Percentiles rank a stretch among this genome's conserved stretches.
Conservation (phyloP, 92 coral and sea anemone species). For the Phenganax stokvisi region DNA sequence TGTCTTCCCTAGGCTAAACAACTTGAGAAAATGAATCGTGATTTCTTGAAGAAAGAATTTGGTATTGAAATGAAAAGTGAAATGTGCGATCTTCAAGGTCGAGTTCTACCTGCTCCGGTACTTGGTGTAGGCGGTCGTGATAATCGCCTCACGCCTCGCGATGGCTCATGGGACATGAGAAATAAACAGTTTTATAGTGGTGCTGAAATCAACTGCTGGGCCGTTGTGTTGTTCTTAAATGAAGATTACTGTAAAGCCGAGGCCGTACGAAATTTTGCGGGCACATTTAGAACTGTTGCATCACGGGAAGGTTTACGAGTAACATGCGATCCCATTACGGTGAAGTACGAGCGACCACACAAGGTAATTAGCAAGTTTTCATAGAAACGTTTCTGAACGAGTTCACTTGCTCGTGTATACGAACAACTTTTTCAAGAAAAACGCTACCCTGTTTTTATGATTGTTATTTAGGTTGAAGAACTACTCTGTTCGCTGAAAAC, state of each 20-base stretch:
- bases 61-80: constrained; percentile 60
- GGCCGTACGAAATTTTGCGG: constrained; percentile 42
- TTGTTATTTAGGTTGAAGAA: constrained; percentile 48
- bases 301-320: constrained; percentile 58
- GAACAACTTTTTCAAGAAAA: no score
- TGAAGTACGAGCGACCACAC: constrained; percentile 42
- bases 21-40: constrained; percentile 42
- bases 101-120: constrained; percentile 73
- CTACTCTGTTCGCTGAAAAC: constrained; percentile 38
- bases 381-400: neutral
- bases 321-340: constrained; percentile 37
- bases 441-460: neutral
- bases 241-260: constrained; percentile 33
- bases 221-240: constrained; percentile 60
- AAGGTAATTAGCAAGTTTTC: constrained; percentile 2
- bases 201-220: constrained; percentile 55
- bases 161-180: constrained; percentile 54
- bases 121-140: constrained; percentile 54
- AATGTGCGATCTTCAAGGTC: constrained; percentile 68
- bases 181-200: constrained; percentile 48
- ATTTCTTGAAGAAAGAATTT: constrained; percentile 57
- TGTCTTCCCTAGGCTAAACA: constrained; percentile 50
- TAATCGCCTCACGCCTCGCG: constrained; percentile 34
- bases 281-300: constrained; percentile 51
- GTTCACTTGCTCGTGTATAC: no score